Percentiles rank a stretch among this genome's conserved stretches.
phyloP scores from a whole-genome alignment of 2,888 invertebrate species.

The Selenia dentaria region DNA sequence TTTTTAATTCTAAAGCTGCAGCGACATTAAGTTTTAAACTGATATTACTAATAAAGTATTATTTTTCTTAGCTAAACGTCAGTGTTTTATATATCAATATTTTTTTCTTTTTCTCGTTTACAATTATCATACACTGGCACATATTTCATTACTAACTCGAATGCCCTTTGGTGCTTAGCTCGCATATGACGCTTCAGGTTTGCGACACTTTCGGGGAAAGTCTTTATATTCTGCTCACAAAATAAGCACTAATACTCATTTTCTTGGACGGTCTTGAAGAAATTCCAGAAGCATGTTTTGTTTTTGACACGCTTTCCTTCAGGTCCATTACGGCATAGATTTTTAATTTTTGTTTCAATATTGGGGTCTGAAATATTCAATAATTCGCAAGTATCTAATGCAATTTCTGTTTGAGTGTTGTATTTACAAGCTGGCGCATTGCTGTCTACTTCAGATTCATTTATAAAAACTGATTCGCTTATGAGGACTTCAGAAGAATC shows the following conservation, averaged over 20 bases:
- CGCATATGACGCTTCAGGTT: constrained; percentile 13
- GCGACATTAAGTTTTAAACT: too few relatives aligned
- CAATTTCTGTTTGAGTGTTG: not conserved
- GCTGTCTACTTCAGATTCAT: too few relatives aligned
- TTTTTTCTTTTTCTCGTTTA: too few relatives aligned
- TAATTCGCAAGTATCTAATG: not conserved
- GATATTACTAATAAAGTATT: too few relatives aligned
- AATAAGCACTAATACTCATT: not conserved
- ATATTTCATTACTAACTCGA: constrained; percentile 5
- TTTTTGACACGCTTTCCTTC: constrained; percentile 1
- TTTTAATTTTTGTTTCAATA: constrained; percentile 5
- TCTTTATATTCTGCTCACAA: not conserved
- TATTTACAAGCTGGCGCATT: too few relatives aligned
- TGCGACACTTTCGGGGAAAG: not conserved
- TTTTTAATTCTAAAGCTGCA: too few relatives aligned
- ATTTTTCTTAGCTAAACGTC: too few relatives aligned
- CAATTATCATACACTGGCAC: not conserved
- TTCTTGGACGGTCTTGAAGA: not conserved
- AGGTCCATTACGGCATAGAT: not conserved
- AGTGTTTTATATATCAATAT: too few relatives aligned
- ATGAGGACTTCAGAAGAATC: not conserved
- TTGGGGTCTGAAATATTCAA: constrained; percentile 7
- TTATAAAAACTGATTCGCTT: not conserved
- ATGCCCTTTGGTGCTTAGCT: not conserved
- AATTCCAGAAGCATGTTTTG: constrained; percentile 15